Base-by-base conservation (phyloP, 2,113 vertebrate genomes). In the Burhinus bistriatus region DNA sequence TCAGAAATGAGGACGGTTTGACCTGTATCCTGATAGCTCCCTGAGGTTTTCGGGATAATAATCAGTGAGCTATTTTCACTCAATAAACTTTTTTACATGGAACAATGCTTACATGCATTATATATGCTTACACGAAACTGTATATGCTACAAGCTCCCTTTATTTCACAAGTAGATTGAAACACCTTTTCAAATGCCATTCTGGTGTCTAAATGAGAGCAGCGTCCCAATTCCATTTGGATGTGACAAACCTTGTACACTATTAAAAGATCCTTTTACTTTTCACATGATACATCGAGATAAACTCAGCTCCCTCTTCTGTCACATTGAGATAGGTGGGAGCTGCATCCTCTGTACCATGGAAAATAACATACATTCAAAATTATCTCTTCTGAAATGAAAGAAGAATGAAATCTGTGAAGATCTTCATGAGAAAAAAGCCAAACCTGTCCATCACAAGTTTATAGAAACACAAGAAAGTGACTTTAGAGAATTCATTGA, bases 131-230 rank as follows among this genome's bases (percentile, higher is more conserved):
- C 29, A 15, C 19, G 17, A 52, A 47, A 2, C 9, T 6, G 6
- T 2, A 2, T 3, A 8, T 0, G 0, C 45, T 51, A 3, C 11
- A 40, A 45, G 4, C 3, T 68, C 85, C 49, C 12, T 82, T 51
- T 16, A 4, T 64, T 71, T 45, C 64, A 12, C 20, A 6, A 3
- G 7, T 2, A 29, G 38, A 11, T 15, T 8, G 15, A 19, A 83
- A n/a, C 3, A 5, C 0, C 18, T 72, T 86, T 73, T 47, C 4
- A 27, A 86, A 57, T 30, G 36, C 49, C 25, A 0, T 13, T 9
- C 70, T 9, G 13, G 26, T 27, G 44, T 10, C 34, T 23, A n/a
- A 62, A 2, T 11, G 26, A 65, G 49, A 27, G 11, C 6, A 2
- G 23, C 5, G 44, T 44, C 78, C 40, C 15, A 26, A 18, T 38